These are phyloP conservation scores for Coluber constrictor DNA, from an alignment of 2,797 vertebrate genomes.

Conservation along the genomic window DNA sequence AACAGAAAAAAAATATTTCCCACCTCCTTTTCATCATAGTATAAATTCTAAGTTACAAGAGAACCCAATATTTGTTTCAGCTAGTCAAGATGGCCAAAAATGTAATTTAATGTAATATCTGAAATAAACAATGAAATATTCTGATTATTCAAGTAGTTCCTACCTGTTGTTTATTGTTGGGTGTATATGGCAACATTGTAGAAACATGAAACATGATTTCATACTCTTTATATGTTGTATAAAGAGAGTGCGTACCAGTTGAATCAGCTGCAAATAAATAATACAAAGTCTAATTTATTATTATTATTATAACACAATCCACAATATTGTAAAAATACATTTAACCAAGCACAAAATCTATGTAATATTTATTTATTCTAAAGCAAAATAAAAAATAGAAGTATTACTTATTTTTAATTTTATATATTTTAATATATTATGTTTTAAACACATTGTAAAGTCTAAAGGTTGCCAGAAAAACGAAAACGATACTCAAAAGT, in stretches of 20 bases:
- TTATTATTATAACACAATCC: neutral
- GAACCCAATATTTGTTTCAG: neutral
- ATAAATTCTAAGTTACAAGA: neutral
- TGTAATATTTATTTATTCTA: neutral
- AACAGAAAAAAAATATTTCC: neutral
- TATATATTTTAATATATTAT: neutral
- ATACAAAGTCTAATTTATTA: neutral
- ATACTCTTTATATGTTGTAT: constrained; percentile 95
- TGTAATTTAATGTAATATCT: neutral
- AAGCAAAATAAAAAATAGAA: neutral
- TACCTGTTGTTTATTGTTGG: constrained; percentile 99
- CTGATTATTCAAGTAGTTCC: neutral
- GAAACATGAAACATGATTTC: constrained; percentile 99
- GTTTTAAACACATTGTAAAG: neutral
- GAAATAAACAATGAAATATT: neutral
- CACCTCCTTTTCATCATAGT: neutral
- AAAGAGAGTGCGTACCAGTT: constrained; percentile 93
- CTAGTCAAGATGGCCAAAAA: neutral
- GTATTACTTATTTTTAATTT: neutral
- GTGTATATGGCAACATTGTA: constrained; percentile 93
- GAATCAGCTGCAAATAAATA: constrained; percentile 85
- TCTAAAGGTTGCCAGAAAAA: neutral
- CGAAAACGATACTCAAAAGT: neutral
- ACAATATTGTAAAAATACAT: neutral
- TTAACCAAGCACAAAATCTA: neutral